Evolutionary conservation across 1,140 invertebrate species (phyloP).

Genomic region (Xylocopa sonorina): DNA sequence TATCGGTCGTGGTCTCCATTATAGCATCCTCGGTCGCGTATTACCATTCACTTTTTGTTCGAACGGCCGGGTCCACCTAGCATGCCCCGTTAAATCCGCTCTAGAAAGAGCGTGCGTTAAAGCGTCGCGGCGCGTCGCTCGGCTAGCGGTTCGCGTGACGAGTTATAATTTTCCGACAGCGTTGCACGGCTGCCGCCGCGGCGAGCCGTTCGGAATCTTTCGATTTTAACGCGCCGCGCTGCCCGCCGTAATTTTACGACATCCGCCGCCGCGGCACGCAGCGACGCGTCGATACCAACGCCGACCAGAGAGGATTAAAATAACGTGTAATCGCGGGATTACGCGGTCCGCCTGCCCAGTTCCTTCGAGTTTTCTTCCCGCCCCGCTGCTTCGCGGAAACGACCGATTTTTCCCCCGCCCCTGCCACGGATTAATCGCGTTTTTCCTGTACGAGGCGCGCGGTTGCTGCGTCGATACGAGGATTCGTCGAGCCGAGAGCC

Average conservation of each 20-base stretch:
- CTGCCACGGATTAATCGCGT: slow-evolving; percentile 12
- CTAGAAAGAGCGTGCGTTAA: slow-evolving; percentile 3
- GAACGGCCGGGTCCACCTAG: background rate
- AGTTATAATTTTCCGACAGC: slow-evolving; percentile 41
- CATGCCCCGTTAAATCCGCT: slow-evolving; percentile 44
- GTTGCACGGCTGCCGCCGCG: background rate
- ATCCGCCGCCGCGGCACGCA: slow-evolving; percentile 15
- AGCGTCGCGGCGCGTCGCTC: background rate
- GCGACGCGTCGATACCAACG: slow-evolving; percentile 7
- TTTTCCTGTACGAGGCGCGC: slow-evolving; percentile 26
- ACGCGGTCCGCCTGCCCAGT: background rate
- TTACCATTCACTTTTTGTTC: slow-evolving; percentile 48
- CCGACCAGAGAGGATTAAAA: slow-evolving; percentile 23
- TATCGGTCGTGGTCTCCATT: slow-evolving; percentile 30
- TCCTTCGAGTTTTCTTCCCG: background rate
- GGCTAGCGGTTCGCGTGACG: slow-evolving; percentile 45
- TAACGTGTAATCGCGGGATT: slow-evolving; percentile 43
- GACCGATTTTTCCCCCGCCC: background rate
- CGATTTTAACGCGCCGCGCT: slow-evolving; percentile 29
- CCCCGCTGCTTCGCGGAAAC: slow-evolving; percentile 2
- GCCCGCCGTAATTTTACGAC: slow-evolving; percentile 39
- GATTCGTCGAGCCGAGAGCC: background rate
- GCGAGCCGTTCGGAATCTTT: slow-evolving; percentile 10
- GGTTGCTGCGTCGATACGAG: background rate
- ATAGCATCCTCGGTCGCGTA: slow-evolving; percentile 56